A percentile compares a stretch with the other conserved stretches of the same genome.
phyloP scores from a whole-genome alignment of 2,797 vertebrate genomes.

The Scleropages formosus region DNA sequence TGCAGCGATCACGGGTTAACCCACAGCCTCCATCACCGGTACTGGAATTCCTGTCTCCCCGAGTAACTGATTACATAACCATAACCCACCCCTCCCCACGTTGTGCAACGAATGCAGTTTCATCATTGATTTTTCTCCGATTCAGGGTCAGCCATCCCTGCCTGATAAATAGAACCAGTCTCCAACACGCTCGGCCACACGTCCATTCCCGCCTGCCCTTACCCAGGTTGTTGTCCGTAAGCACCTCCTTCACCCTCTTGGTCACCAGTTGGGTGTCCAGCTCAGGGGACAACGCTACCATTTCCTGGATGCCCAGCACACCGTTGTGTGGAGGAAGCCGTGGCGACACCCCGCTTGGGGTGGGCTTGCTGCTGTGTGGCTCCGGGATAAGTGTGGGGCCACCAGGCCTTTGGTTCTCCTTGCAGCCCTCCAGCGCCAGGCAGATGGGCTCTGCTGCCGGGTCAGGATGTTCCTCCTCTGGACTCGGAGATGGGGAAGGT shows the following conservation, averaged over 20 bases:
- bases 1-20: too few relatives aligned
- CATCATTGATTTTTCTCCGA: background rate
- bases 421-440: slow-evolving; percentile 70
- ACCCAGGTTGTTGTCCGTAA: slow-evolving; percentile 81
- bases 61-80: too few relatives aligned
- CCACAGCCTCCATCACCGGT: too few relatives aligned
- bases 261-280: slow-evolving; percentile 78
- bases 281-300: slow-evolving; percentile 75
- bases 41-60: too few relatives aligned
- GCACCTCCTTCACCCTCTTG: slow-evolving; percentile 79
- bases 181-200: too few relatives aligned
- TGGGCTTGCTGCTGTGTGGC: slow-evolving; percentile 48
- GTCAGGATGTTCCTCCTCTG: slow-evolving; percentile 58
- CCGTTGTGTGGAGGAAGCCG: slow-evolving; percentile 37
- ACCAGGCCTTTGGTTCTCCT: slow-evolving; percentile 75
- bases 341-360: slow-evolving; percentile 46
- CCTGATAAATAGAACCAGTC: background rate
- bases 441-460: slow-evolving; percentile 67
- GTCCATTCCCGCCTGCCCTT: too few relatives aligned
- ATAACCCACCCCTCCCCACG: too few relatives aligned
- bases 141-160: background rate
- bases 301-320: slow-evolving; percentile 70
- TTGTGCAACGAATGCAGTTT: too few relatives aligned
- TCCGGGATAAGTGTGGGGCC: slow-evolving; percentile 41
- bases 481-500: slow-evolving; percentile 83